Evolutionary conservation across 1,140 invertebrate species (phyloP), one percentile per base, ranked within the genome.

Genomic region (Micrasema minimum): DNA sequence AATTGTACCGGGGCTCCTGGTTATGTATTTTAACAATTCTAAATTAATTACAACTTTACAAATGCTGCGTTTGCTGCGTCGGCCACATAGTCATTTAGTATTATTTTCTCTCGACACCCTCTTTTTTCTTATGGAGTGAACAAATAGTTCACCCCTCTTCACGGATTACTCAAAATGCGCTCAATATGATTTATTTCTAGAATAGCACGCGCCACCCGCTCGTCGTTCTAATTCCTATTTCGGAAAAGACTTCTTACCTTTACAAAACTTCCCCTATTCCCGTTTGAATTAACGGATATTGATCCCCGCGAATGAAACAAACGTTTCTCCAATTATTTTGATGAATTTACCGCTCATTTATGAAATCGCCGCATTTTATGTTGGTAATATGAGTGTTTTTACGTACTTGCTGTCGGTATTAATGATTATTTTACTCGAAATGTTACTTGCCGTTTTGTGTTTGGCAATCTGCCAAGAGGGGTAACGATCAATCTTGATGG

Each of bases 111-210:
- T 48, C 46, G 46, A 18, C 46, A 16, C 46, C 16, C 46, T 20
- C 46, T 20, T 20, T 48, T 48, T 48, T 48, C 16, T 18, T 48
- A 20, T 48, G 18, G 16, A 5, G 50, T n/a, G 50, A 53, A 53
- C 50, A 53, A 53, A 53, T 26, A 53, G 20, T 35, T 26, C 50
- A 53, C 50, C 50, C 50, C 50, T 53, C 5, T 53, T 53, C n/a
- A 6, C n/a, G 50, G 23, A 22, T 53, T 53, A n/a, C 22, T 31
- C 22, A 53, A 31, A 53, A 14, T 53, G 26, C 20, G 23, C 46
- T 48, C 46, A 16, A 48, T 22, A 48, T 45, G n/a, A 45, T 53
- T 23, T 53, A 31, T 53, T 53, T 35, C 50, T 53, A 12, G 50
- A 26, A 26, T 53, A 26, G 23, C 20, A 53, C 50, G 50, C 26